A percentile compares a stretch with the other conserved stretches of the same genome.
Evolutionary conservation across 2,797 vertebrate genomes (phyloP).

Genomic region (Ptychadena robeensis): DNA sequence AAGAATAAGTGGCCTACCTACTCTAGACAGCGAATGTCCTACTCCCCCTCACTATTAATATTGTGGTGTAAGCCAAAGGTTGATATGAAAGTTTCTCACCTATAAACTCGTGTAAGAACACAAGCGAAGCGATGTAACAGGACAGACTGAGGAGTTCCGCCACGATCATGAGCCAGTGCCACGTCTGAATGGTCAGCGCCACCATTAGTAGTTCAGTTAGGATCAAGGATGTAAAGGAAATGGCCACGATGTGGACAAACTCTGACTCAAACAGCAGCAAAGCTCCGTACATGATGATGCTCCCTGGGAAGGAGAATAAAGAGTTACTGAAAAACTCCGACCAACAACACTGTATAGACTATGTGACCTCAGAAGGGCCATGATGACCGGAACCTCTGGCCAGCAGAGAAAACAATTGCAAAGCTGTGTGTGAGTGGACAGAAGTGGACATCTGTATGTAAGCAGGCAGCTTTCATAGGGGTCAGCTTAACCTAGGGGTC

Average conservation of each 20-base stretch:
- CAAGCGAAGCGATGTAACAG: conserved; percentile 94
- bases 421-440: not conserved
- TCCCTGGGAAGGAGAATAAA: conserved; percentile 77
- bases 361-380: too few relatives aligned
- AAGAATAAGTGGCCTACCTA: too few relatives aligned
- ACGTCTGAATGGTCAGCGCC: conserved; percentile 94
- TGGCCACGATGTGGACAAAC: conserved; percentile 97
- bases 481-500: too few relatives aligned
- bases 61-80: not conserved
- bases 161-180: conserved; percentile 99
- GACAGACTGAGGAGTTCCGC: conserved; percentile 93
- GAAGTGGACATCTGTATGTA: not conserved
- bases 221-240: conserved; percentile 96
- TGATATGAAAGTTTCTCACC: conserved; percentile 75
- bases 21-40: too few relatives aligned
- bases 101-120: conserved; percentile 95
- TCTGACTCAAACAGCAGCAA: conserved; percentile 96
- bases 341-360: not conserved
- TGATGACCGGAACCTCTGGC: too few relatives aligned
- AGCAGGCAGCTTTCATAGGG: not conserved
- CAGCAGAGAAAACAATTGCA: too few relatives aligned
- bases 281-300: conserved; percentile 98
- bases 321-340: not conserved
- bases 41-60: too few relatives aligned
- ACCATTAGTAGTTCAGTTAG: conserved; percentile 98